Evolutionary conservation across 2,113 vertebrate genomes (phyloP).

Genomic region (Bubo blakistoni): DNA sequence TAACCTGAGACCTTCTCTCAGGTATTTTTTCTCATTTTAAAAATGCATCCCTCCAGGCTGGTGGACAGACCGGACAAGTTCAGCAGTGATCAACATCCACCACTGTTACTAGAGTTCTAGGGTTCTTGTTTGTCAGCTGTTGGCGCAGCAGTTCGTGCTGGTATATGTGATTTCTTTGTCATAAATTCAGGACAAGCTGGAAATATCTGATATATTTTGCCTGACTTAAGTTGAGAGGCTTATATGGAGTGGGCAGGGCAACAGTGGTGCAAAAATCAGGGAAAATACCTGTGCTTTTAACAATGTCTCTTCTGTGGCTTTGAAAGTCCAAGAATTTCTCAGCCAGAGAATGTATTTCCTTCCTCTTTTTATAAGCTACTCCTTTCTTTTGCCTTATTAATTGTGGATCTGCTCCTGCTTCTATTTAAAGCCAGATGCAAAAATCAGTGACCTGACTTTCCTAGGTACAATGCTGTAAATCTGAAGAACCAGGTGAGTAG

Average conservation of each 20-base stretch:
- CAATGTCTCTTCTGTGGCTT: slow-evolving; percentile 48
- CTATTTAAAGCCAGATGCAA: slow-evolving; percentile 48
- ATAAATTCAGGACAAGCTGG: not conserved
- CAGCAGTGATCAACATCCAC: not conserved
- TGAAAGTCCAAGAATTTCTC: slow-evolving; percentile 44
- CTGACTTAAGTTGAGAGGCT: not conserved
- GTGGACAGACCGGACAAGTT: not conserved
- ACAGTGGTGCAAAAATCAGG: slow-evolving; percentile 45
- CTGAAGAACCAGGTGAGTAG: slow-evolving; percentile 49
- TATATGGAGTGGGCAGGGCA: not conserved
- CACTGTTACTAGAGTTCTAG: not conserved
- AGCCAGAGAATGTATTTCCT: slow-evolving; percentile 63
- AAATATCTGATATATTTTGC: not conserved
- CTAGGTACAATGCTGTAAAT: slow-evolving; percentile 29
- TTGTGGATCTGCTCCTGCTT: slow-evolving; percentile 49
- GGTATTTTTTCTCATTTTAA: not conserved
- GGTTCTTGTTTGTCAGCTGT: not conserved
- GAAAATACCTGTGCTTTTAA: slow-evolving; percentile 64
- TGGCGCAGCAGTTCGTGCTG: not conserved
- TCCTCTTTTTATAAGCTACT: slow-evolving; percentile 55
- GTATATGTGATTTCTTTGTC: not conserved
- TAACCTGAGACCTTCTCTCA: not conserved
- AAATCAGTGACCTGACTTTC: slow-evolving; percentile 45
- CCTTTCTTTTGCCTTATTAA: slow-evolving; percentile 62
- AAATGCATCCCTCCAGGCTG: not conserved